Conservation (phyloP, 2,113 vertebrate species). For the Oryzias javanicus region DNA sequence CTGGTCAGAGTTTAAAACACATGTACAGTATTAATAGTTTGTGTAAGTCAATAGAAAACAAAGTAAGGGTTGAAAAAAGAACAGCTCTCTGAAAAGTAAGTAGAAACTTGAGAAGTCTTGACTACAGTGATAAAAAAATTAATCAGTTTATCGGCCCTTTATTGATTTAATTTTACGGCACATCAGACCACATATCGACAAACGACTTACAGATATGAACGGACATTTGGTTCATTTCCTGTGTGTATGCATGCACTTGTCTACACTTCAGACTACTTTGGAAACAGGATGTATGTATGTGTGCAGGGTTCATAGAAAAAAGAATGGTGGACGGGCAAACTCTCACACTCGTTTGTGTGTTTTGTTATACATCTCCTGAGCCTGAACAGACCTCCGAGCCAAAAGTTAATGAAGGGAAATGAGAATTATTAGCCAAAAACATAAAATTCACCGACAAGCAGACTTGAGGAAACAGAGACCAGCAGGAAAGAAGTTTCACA, state of each 20-base stretch:
- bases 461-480: constrained; percentile 53
- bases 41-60: no score
- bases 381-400: constrained; percentile 74
- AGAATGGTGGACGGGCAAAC: constrained; percentile 5
- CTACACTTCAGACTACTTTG: constrained; percentile 55
- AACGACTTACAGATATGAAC: no score
- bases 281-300: constrained; percentile 22
- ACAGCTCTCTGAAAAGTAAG: no score
- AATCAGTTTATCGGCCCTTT: no score
- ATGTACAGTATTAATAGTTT: no score
- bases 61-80: no score
- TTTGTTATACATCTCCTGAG: constrained; percentile 75
- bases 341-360: constrained; percentile 24
- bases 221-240: no score
- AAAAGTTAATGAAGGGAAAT: constrained; percentile 82
- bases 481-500: constrained; percentile 45
- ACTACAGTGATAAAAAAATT: no score
- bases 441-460: constrained; percentile 76
- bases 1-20: no score
- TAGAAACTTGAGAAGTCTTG: no score
- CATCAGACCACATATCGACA: no score
- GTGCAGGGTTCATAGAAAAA: constrained; percentile 5
- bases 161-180: no score
- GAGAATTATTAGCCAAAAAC: constrained; percentile 79
- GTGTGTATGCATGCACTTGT: constrained; percentile 44